Evolutionary conservation across 64 coral and sea anemone species (phyloP), one percentile per base, ranked within the genome.

Genomic region (Montipora cactus): DNA sequence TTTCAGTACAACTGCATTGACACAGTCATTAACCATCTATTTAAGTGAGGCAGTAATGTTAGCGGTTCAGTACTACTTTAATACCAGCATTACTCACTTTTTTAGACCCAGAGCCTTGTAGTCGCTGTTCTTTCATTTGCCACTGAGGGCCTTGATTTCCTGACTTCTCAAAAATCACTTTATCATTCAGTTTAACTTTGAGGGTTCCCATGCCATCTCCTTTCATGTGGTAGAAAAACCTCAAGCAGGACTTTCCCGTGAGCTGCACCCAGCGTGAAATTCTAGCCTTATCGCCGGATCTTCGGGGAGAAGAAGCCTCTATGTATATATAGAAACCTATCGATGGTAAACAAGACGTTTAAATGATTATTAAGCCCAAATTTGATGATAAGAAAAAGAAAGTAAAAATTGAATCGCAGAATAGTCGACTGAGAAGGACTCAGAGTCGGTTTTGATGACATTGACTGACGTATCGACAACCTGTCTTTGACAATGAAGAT

Each of bases 221-320:
- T 66, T 73, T 79, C 92, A 93, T 93, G 84, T 93, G 92, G 10
- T 88, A 93, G 47, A 88, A 93, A 15, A 93, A 88, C 18, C 28
- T 66, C 90, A 92, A 52, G 28, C 90, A 92, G 11, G 82, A 75
- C 12, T 84, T 61, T 28, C 80, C 72, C 7, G 79, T 23, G 10
- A 84, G 81, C 2, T 71, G 20, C 58, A 81, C 74, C 74, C 15
- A 75, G 5, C 82, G 81, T 44, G 55, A 76, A 19, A 92, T 19
- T 59, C 37, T 92, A 3, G 90, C 90, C 64, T 47, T 77, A 11
- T 92, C 70, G 14, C 81, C 80, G 14, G 8, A 23, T 11, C 1
- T 1, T 3, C 80, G 21, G 16, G 90, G 90, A 66, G 12, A 7
- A 7, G 90, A 92, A 5, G 90, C 59, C 81, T 92, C 90, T 16